These are phyloP conservation scores for Calycopis cecrops DNA, from an alignment of 1,140 invertebrate genomes.

Conservation along the genomic window DNA sequence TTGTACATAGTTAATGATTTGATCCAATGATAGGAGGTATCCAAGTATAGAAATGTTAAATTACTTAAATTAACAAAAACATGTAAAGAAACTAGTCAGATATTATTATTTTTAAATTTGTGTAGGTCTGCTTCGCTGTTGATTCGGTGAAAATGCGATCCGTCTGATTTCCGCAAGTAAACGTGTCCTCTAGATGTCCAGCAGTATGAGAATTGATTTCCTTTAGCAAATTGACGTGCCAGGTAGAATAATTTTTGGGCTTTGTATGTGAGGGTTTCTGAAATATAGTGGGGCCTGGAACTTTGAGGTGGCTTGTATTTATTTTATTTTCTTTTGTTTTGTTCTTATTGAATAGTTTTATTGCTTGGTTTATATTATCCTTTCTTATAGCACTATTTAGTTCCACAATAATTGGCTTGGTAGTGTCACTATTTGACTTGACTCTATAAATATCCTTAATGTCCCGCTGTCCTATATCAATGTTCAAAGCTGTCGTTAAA, in stretches of 20 bases:
- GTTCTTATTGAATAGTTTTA: not conserved
- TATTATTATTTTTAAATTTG: not conserved
- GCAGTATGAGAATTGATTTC: not conserved
- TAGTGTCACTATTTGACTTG: not conserved
- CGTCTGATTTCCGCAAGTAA: not conserved
- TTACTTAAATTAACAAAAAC: not conserved
- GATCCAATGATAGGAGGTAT: not conserved
- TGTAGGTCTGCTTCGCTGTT: not conserved
- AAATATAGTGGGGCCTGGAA: not conserved
- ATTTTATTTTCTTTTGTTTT: not conserved
- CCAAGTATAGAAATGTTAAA: not conserved
- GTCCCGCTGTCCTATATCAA: not conserved
- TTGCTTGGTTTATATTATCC: not conserved
- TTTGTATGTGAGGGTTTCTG: not conserved
- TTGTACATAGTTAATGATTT: not conserved
- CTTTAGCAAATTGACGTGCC: not conserved
- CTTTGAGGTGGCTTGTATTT: not conserved
- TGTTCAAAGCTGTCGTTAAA: slow-evolving; percentile 1
- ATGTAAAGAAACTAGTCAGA: not conserved
- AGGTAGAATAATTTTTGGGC: not conserved
- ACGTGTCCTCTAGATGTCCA: slow-evolving; percentile 1
- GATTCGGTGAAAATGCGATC: not conserved
- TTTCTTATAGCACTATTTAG: slow-evolving; percentile 2
- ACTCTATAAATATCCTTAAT: slow-evolving; percentile 11
- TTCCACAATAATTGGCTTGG: slow-evolving; percentile 6